A percentile compares a stretch with the other conserved stretches of the same genome.
Evolutionary conservation across 2,888 invertebrate genomes (phyloP).

Genomic region (Acholoe squamosa): DNA sequence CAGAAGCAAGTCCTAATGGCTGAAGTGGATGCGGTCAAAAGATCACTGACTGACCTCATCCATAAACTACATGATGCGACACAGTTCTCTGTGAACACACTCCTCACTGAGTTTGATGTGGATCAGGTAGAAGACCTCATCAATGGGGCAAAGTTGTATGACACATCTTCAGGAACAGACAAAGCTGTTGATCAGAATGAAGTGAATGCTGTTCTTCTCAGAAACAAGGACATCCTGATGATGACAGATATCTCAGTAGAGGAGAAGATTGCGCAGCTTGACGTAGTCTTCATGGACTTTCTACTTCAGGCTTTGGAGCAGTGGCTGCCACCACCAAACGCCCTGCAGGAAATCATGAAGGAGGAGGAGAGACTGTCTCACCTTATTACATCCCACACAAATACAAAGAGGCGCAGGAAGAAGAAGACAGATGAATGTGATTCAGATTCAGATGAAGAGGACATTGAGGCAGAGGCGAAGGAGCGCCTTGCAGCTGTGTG

Average conservation of each 20-base stretch:
- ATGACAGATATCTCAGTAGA: not conserved
- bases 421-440: not conserved
- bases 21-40: not conserved
- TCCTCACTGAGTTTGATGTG: not conserved
- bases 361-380: not conserved
- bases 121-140: not conserved
- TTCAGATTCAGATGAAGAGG: not conserved
- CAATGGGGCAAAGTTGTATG: not conserved
- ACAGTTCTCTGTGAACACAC: not conserved
- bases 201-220: not conserved
- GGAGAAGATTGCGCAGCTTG: not conserved
- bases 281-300: not conserved
- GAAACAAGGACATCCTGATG: not conserved
- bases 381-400: not conserved
- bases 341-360: not conserved
- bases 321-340: not conserved
- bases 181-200: not conserved
- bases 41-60: not conserved
- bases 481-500: conserved; percentile 62
- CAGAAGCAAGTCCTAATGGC: not conserved
- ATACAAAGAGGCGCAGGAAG: not conserved
- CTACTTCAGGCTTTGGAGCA: not conserved
- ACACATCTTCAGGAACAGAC: not conserved
- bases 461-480: conserved; percentile 54
- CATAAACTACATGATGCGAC: not conserved